These are phyloP conservation scores for Montipora sp. DNA, from an alignment of 64 coral and sea anemone species.

Conservation along the genomic window DNA sequence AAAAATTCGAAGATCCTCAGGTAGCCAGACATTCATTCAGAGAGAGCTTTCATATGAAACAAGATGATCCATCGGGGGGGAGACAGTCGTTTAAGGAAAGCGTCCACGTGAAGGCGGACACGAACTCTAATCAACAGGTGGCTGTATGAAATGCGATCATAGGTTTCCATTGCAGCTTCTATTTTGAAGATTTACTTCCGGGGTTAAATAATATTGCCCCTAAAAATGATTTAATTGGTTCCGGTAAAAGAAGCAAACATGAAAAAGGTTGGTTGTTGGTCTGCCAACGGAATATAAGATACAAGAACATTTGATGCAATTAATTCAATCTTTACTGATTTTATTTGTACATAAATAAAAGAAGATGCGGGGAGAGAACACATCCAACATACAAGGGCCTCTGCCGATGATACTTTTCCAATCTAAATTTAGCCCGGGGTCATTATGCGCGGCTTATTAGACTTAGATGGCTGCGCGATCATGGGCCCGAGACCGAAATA, in stretches of 20 bases:
- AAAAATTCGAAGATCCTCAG: conserved; percentile 25
- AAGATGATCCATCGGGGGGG: neutral
- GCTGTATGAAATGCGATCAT: neutral
- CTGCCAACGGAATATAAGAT: too few species aligned
- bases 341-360: too few species aligned
- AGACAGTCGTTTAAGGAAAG: conserved; percentile 29
- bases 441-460: too few species aligned
- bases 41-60: conserved; percentile 26
- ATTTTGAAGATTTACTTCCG: neutral
- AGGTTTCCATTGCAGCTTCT: neutral
- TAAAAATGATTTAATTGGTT: neutral
- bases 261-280: neutral
- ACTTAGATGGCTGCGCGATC: too few species aligned
- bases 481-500: too few species aligned
- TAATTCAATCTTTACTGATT: too few species aligned
- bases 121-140: neutral
- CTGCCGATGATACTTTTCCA: too few species aligned
- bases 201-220: neutral
- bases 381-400: too few species aligned
- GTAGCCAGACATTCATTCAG: conserved; percentile 8
- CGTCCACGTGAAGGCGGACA: neutral
- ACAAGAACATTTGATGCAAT: too few species aligned
- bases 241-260: neutral
- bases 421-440: too few species aligned
- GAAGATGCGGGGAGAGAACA: too few species aligned